These are phyloP conservation scores for Ctenoplectra terminalis DNA, from an alignment of 1,140 invertebrate species.

Conservation along the genomic window DNA sequence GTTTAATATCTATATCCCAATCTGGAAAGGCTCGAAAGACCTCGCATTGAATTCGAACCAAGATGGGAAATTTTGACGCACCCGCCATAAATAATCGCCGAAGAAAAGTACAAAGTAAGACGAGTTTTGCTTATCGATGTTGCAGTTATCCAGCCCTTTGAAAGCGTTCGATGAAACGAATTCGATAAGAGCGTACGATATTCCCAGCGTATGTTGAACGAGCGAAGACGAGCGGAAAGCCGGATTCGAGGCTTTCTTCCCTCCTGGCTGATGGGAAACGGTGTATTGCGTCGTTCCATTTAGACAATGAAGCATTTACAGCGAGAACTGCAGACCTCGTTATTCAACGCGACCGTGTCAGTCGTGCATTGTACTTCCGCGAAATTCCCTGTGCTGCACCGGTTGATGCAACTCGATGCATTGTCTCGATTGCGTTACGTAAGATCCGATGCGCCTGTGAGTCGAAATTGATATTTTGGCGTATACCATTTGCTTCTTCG, in stretches of 20 bases:
- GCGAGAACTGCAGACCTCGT: conserved; percentile 45
- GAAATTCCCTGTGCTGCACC: conserved; percentile 39
- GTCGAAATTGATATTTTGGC: neutral
- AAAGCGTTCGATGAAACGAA: conserved; percentile 2
- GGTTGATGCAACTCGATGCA: conserved; percentile 42
- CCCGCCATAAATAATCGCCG: neutral
- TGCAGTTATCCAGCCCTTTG: neutral
- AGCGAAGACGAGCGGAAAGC: conserved; percentile 7
- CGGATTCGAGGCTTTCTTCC: conserved; percentile 38
- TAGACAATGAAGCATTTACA: conserved; percentile 54
- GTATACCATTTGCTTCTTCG: no score
- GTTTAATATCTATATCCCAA: no score
- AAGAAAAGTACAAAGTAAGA: neutral
- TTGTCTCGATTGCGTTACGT: conserved; percentile 48
- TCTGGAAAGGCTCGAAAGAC: no score
- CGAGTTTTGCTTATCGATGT: neutral
- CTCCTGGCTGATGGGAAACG: conserved; percentile 28
- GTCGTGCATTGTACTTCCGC: conserved; percentile 57
- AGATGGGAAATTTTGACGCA: neutral
- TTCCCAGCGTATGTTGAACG: neutral
- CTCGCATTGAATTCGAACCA: neutral
- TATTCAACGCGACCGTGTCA: conserved; percentile 59
- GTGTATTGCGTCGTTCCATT: conserved; percentile 44
- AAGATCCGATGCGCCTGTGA: neutral
- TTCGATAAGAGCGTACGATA: conserved; percentile 8